Base-by-base conservation (phyloP, 2,888 invertebrate species). In the Cheilosia variabilis region DNA sequence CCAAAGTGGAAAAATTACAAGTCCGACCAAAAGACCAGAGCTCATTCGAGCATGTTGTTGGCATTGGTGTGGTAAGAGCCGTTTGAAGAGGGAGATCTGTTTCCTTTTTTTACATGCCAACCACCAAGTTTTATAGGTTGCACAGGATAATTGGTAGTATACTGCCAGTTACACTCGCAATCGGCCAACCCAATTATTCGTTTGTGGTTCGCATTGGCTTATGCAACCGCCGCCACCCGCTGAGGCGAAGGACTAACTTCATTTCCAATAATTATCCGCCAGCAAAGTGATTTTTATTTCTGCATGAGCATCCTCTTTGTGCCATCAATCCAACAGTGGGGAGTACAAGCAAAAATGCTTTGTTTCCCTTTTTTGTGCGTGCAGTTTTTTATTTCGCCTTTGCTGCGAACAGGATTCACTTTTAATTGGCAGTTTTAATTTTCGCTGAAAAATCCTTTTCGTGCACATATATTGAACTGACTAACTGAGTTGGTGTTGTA, bases 1-100 rank as follows among this genome's bases (percentile, higher is more conserved):
- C 65, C 47, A 76, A 84, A 80, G 84, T 80, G 84, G 84, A 84
- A 80, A 84, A 84, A 84, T 76, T 84, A 80, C 80, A 76, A 60
- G 66, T 84, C 71, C 53, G 65, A 55, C 65, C 60, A 60, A 75
- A 80, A 80, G 58, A 45, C 69, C 75, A 63, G 41, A 79, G 68
- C 69, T 80, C 69, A 80, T 37, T 71, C 45, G 75, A 65, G 75
- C 75, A 47, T 77, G 68, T 69, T 34, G 41, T 53, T 41, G 34
- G 50, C n/a, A 17, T 53, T 41, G 45, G 50, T 13, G 17, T 24
- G 13, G 9, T n/a, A 19, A 53, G 19, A 62, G 24, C 41, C 37
- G 34, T 15, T 9, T 52, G 27, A 15, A 24, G 24, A 41, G 15
- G 22, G 34, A 31, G 15, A 31, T 9, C 31, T 31, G 31, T 9